Conservation (phyloP, 2,113 vertebrate genomes). For the Pedetes capensis region DNA sequence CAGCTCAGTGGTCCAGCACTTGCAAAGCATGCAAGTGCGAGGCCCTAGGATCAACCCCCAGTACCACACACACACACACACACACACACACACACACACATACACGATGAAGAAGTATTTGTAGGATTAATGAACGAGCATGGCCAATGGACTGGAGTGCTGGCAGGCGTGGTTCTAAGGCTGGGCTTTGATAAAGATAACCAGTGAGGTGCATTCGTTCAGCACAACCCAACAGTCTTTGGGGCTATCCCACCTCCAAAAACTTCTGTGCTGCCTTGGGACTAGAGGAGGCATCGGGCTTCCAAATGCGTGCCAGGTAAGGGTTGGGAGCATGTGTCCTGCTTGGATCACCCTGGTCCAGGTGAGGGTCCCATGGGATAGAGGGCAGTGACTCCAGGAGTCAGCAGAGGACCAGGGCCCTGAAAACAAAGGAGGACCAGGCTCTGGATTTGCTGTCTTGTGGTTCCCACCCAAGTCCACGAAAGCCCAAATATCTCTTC, state of each 20-base stretch:
- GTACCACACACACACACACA: too few relatives aligned
- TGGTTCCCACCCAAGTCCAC: background rate
- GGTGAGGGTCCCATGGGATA: background rate
- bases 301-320: background rate
- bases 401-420: background rate
- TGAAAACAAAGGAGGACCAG: background rate
- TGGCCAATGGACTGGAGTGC: background rate
- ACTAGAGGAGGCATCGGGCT: background rate
- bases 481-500: background rate
- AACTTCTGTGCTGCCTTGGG: background rate
- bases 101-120: background rate
- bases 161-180: background rate
- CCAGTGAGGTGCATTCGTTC: background rate
- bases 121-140: background rate
- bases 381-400: background rate
- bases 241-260: background rate
- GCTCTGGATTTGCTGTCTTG: background rate
- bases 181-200: background rate
- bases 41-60: too few relatives aligned
- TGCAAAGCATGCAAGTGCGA: too few relatives aligned
- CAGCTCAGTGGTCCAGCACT: too few relatives aligned
- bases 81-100: too few relatives aligned
- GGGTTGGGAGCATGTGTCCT: background rate
- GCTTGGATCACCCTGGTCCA: background rate
- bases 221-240: background rate